phyloP scores from a whole-genome alignment of 2,888 invertebrate genomes.

The Thymelicus acteon region DNA sequence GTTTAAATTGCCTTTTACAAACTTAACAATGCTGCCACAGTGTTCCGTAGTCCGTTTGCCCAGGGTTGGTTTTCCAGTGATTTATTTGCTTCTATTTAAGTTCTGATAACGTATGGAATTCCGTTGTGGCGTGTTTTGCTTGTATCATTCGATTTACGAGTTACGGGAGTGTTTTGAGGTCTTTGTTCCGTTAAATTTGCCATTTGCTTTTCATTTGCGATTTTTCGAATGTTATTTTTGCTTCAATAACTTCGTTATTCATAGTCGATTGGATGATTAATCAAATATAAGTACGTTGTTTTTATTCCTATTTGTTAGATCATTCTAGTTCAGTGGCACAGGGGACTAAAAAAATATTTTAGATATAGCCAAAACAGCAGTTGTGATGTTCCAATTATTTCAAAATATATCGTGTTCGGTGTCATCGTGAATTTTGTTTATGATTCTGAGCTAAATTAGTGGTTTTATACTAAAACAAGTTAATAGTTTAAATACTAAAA shows the following conservation, averaged over 20 bases:
- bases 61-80: neutral
- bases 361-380: too few species aligned
- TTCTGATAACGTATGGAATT: slow-evolving; percentile 42
- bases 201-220: slow-evolving; percentile 33
- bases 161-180: slow-evolving; percentile 33
- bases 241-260: neutral
- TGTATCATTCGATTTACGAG: slow-evolving; percentile 46
- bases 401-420: too few species aligned
- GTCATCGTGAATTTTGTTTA: too few species aligned
- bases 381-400: too few species aligned
- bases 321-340: too few species aligned
- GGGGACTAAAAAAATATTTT: too few species aligned
- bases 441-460: too few species aligned
- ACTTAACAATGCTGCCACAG: neutral
- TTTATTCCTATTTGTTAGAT: too few species aligned
- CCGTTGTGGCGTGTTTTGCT: slow-evolving; percentile 43
- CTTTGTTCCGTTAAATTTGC: slow-evolving; percentile 36
- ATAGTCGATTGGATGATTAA: too few species aligned
- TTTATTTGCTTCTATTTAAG: neutral
- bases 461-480: too few species aligned
- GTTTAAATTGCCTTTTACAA: slow-evolving; percentile 6
- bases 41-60: neutral
- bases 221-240: slow-evolving; percentile 27
- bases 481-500: too few species aligned
- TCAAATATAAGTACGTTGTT: too few species aligned